Evolutionary conservation across 2,797 vertebrate genomes (phyloP).

Genomic region (Poeciliopsis paucimaculata): DNA sequence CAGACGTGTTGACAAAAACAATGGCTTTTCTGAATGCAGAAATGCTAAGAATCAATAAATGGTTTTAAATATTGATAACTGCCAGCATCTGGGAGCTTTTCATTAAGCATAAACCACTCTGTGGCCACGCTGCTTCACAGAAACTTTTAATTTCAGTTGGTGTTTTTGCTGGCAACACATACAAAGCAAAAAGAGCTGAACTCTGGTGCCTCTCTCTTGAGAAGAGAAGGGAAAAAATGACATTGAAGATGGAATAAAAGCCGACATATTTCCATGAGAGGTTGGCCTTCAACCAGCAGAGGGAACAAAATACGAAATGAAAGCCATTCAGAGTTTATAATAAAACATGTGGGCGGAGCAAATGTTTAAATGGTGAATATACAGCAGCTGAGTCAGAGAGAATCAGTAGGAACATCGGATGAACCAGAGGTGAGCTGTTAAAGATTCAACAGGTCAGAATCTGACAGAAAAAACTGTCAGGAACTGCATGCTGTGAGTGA

Average conservation of each 20-base stretch:
- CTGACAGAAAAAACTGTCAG: background rate
- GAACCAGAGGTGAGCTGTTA: background rate
- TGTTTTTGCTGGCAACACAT: background rate
- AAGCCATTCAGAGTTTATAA: background rate
- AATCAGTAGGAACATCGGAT: background rate
- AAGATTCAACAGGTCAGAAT: background rate
- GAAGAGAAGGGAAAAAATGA: background rate
- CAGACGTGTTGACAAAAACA: background rate
- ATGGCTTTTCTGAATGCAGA: background rate
- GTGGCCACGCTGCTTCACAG: background rate
- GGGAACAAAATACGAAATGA: background rate
- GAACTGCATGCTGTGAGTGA: background rate
- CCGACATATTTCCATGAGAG: slow-evolving; percentile 3
- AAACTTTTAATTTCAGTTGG: background rate
- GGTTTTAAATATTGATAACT: background rate
- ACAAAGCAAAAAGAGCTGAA: background rate
- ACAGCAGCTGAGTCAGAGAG: background rate
- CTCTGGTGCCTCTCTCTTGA: background rate
- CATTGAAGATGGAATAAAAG: slow-evolving; percentile 30
- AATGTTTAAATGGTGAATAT: background rate
- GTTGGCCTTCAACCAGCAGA: slow-evolving; percentile 34
- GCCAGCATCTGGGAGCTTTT: background rate
- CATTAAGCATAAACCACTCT: background rate
- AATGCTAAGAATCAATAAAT: background rate
- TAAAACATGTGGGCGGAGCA: background rate